These are phyloP conservation scores for Oreohelix idahoensis DNA, from an alignment of 1,140 invertebrate genomes.

Conservation along the genomic window DNA sequence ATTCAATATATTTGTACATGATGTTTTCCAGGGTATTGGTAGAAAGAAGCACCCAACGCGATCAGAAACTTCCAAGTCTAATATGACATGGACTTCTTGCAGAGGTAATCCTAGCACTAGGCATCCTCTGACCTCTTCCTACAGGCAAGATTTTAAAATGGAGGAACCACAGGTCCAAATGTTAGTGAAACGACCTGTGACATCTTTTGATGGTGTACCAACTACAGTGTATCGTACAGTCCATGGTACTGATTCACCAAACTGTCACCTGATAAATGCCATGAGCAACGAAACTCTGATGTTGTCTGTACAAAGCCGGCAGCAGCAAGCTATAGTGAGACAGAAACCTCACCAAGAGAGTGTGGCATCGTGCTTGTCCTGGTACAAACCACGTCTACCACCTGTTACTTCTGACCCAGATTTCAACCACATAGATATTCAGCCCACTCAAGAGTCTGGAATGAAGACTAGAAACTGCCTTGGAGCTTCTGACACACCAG, in stretches of 20 bases:
- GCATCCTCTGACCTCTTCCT: slow-evolving; percentile 60
- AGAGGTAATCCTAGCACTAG: slow-evolving; percentile 55
- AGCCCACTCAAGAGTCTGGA: slow-evolving; percentile 4
- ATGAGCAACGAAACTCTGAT: slow-evolving; percentile 62
- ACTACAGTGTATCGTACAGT: slow-evolving; percentile 68
- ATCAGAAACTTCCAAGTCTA: slow-evolving; percentile 61
- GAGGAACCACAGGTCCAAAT: slow-evolving; percentile 49
- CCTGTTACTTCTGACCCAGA: slow-evolving; percentile 32
- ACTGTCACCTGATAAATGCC: slow-evolving; percentile 56
- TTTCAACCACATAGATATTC: slow-evolving; percentile 32
- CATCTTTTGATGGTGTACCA: slow-evolving; percentile 62
- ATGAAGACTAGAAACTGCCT: neutral
- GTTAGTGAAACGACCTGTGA: slow-evolving; percentile 58
- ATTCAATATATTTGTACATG: neutral
- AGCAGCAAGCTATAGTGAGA: slow-evolving; percentile 56
- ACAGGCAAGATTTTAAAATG: slow-evolving; percentile 59
- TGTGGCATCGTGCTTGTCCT: slow-evolving; percentile 66
- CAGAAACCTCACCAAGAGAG: slow-evolving; percentile 54
- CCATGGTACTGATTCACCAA: slow-evolving; percentile 59
- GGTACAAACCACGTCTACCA: slow-evolving; percentile 48
- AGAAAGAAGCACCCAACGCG: slow-evolving; percentile 57
- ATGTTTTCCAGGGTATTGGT: slow-evolving; percentile 64
- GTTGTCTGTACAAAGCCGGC: slow-evolving; percentile 54
- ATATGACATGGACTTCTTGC: slow-evolving; percentile 68
- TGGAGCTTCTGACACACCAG: neutral